Percentiles rank a stretch among this genome's conserved stretches.
Conservation (phyloP, 2,113 vertebrate genomes). For the Dromas ardeola region DNA sequence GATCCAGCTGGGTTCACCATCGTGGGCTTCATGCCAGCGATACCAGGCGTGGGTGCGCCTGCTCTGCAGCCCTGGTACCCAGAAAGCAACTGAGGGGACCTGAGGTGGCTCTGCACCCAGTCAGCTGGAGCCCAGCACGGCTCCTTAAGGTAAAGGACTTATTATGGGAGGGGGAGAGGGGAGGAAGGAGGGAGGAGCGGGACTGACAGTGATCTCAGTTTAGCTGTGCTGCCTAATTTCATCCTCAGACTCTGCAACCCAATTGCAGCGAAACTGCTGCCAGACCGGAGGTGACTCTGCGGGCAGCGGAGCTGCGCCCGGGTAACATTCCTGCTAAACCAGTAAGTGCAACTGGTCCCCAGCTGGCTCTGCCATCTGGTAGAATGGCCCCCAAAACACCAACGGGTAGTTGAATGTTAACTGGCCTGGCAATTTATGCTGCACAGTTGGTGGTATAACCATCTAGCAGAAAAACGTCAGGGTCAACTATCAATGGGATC, state of each 20-base stretch:
- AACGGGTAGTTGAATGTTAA: background rate
- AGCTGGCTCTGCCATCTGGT: background rate
- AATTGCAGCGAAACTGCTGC: background rate
- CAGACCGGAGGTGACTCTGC: background rate
- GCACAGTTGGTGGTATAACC: background rate
- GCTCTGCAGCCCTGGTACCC: background rate
- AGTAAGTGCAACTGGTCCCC: background rate
- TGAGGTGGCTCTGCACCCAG: background rate
- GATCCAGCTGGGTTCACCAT: background rate
- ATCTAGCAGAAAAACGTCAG: background rate
- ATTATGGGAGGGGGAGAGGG: background rate
- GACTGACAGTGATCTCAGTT: background rate
- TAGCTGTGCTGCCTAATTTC: background rate
- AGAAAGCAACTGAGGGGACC: background rate
- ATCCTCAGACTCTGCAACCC: background rate
- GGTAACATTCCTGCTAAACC: background rate
- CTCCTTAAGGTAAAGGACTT: background rate
- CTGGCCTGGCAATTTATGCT: background rate
- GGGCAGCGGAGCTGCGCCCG: background rate
- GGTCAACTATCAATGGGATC: background rate
- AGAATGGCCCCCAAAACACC: background rate
- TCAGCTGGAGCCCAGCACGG: background rate
- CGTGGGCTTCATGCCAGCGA: background rate
- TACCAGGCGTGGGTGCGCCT: background rate
- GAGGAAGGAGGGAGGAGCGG: background rate